These are phyloP conservation scores for Actinopyga echinites DNA, from an alignment of 53 echinoderm and acorn worm genomes.

Conservation along the genomic window DNA sequence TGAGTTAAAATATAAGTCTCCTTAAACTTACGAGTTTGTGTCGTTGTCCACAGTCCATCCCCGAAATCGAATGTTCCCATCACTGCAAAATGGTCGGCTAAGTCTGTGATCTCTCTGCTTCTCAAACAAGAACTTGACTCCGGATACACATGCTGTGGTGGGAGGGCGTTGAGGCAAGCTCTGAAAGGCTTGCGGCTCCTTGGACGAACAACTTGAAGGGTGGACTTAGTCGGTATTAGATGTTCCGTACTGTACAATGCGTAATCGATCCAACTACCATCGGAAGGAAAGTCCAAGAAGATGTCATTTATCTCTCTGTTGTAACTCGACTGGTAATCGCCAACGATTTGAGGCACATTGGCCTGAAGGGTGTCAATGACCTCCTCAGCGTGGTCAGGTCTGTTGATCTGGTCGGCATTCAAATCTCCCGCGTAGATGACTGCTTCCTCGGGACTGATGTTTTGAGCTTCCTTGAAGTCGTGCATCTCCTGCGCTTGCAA, in stretches of 20 bases:
- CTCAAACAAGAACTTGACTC: conserved; percentile 41
- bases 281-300: conserved; percentile 22
- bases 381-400: conserved; percentile 47
- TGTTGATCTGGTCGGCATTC: conserved; percentile 60
- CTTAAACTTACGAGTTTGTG: conserved; percentile 6
- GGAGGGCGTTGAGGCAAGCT: conserved; percentile 14
- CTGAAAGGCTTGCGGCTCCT: conserved; percentile 29
- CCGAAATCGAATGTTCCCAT: conserved; percentile 59
- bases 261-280: conserved; percentile 63
- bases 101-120: conserved; percentile 50
- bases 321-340: conserved; percentile 56
- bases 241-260: conserved; percentile 60
- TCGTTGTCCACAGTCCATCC: conserved; percentile 37
- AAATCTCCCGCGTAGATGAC: conserved; percentile 79
- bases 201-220: conserved; percentile 51
- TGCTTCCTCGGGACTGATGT: conserved; percentile 57
- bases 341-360: conserved; percentile 48
- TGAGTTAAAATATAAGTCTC: no score
- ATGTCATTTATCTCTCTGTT: conserved; percentile 63
- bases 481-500: conserved; percentile 70
- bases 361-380: conserved; percentile 64
- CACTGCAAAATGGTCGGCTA: conserved; percentile 74
- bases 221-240: conserved; percentile 41
- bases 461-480: conserved; percentile 44
- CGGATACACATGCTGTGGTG: conserved; percentile 43